Conservation (phyloP, 2,888 invertebrate species). For the Drosophila robusta region DNA sequence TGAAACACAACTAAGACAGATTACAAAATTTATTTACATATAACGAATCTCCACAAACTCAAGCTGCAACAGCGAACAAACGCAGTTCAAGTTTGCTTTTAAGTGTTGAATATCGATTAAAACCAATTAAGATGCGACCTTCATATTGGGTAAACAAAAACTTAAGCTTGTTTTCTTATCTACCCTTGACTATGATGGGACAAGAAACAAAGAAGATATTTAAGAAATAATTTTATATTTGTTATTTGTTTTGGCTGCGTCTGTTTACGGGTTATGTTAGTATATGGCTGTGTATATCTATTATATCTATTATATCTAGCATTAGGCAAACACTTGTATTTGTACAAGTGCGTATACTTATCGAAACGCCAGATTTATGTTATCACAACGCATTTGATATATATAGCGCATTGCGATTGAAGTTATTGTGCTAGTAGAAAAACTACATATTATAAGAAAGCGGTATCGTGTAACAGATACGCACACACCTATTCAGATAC, state of each 20-base stretch:
- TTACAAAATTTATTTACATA: not conserved
- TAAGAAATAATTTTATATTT: not conserved
- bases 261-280: not conserved
- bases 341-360: slow-evolving; percentile 16
- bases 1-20: not conserved
- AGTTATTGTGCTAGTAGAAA: not conserved
- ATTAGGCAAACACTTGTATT: slow-evolving; percentile 15
- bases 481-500: slow-evolving; percentile 21
- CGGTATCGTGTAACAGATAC: slow-evolving; percentile 2
- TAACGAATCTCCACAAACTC: not conserved
- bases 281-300: too few species aligned
- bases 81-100: not conserved
- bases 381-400: not conserved
- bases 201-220: not conserved
- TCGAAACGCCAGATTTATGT: not conserved
- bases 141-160: slow-evolving; percentile 16
- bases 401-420: not conserved
- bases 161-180: not conserved
- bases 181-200: slow-evolving; percentile 1
- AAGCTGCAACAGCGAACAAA: not conserved
- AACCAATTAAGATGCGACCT: slow-evolving; percentile 8
- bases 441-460: not conserved
- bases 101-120: too few species aligned
- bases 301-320: too few species aligned
- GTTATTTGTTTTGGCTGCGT: not conserved